Base-by-base conservation (phyloP, 1,140 invertebrate genomes). In the Metaphire vulgaris region DNA sequence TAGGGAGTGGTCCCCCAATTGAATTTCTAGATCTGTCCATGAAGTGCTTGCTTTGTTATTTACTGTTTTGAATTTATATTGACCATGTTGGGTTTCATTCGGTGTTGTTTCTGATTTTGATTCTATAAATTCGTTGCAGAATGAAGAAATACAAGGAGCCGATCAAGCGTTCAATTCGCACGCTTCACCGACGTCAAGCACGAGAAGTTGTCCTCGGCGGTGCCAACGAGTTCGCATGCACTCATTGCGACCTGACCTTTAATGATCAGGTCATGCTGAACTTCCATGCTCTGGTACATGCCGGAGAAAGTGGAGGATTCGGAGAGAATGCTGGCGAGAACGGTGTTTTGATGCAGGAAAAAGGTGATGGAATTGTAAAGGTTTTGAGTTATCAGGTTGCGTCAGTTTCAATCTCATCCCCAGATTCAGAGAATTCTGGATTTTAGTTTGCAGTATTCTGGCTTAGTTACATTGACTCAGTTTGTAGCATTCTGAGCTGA, bases 171-270 rank as follows among this genome's bases (percentile, higher is more conserved):
- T 81, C 83, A 2, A 79, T 84, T 6, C 83, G 83, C 76, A 82
- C 83, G 6, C 74, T 86, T 75, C 84, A 84, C 78, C 83, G 82
- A 74, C 33, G 69, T 15, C 81, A 80, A 70, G 80, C 76, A 66
- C 81, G 83, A 76, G 81, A 81, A 26, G 71, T 75, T 28, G 79
- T 80, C 30, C 77, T 79, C n/a, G 76, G 74, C 71, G 83, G 81
- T 29, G 83, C 81, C 12, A 82, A 81, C 69, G 88, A 89, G 33
- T 90, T 88, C 88, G 86, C 87, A 77, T 90, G 90, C 81, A 84
- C 83, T 1, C 85, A 88, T 74, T 90, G 90, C 81, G 83, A 87
- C 75, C 81, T 90, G 68, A 86, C 86, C 16, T 91, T 91, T 82
- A 85, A 86, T 74, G 89, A 88, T 80, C 79, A 87, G 1, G 85